Evolutionary conservation across 2,888 invertebrate genomes (phyloP).

Genomic region (Ptychoptera albimana): DNA sequence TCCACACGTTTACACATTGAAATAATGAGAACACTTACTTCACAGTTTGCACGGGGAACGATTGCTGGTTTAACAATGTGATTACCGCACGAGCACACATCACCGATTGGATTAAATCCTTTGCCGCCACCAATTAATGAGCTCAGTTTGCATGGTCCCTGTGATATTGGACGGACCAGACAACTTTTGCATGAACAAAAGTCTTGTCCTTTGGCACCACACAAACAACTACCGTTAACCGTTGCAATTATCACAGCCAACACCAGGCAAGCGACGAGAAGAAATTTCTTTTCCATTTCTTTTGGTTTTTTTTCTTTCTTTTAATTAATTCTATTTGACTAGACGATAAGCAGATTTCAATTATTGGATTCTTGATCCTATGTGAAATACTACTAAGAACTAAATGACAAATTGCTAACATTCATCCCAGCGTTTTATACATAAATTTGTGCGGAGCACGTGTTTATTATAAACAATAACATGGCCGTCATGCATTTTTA

Average conservation of each 20-base stretch:
- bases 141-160: background rate
- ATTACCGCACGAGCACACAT: constrained; percentile 26
- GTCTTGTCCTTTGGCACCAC: constrained; percentile 21
- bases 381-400: no score
- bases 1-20: no score
- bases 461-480: no score
- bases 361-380: no score
- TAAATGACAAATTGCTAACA: no score
- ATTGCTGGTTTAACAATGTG: constrained; percentile 26
- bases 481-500: background rate
- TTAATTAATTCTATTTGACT: no score
- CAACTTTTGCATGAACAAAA: constrained; percentile 15
- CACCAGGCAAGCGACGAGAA: no score
- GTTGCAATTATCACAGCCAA: constrained; percentile 7
- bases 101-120: constrained; percentile 22
- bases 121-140: background rate
- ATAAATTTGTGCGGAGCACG: no score
- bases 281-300: no score
- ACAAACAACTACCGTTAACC: constrained; percentile 21
- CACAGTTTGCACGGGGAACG: constrained; percentile 17
- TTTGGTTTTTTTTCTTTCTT: no score
- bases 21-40: constrained; percentile 17
- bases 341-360: no score
- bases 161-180: constrained; percentile 8
- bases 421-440: no score